These are phyloP conservation scores for Sebastes fasciatus DNA, from an alignment of 2,113 vertebrate genomes.

Conservation along the genomic window DNA sequence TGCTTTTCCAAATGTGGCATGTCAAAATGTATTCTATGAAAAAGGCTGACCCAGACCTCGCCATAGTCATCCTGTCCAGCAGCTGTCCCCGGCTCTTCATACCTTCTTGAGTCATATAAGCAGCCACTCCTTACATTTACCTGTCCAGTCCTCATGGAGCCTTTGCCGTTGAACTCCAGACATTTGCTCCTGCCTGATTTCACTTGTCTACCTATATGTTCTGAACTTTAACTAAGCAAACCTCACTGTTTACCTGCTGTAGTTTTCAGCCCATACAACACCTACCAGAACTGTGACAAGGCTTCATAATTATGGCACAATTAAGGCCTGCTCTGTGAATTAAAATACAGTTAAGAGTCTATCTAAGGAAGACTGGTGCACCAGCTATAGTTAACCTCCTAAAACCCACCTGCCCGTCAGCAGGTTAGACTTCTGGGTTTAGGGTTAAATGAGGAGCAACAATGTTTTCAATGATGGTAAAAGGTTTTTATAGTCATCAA, in stretches of 20 bases:
- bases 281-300: not conserved
- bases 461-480: too few species aligned
- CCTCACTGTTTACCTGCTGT: not conserved
- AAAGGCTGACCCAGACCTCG: not conserved
- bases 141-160: not conserved
- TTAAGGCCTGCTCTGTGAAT: not conserved
- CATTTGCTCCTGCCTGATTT: constrained; percentile 4
- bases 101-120: not conserved
- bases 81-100: not conserved
- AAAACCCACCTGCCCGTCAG: too few species aligned
- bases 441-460: too few species aligned
- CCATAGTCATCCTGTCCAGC: not conserved
- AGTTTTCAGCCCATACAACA: constrained; percentile 11
- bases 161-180: not conserved
- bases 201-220: not conserved
- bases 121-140: not conserved
- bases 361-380: not conserved
- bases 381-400: not conserved
- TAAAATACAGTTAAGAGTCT: not conserved
- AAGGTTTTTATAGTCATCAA: too few species aligned
- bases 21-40: not conserved
- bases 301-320: not conserved
- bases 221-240: too few species aligned
- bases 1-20: not conserved
- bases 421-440: too few species aligned